Evolutionary conservation across 2,888 invertebrate genomes (phyloP).

Genomic region (Papilio protenor): DNA sequence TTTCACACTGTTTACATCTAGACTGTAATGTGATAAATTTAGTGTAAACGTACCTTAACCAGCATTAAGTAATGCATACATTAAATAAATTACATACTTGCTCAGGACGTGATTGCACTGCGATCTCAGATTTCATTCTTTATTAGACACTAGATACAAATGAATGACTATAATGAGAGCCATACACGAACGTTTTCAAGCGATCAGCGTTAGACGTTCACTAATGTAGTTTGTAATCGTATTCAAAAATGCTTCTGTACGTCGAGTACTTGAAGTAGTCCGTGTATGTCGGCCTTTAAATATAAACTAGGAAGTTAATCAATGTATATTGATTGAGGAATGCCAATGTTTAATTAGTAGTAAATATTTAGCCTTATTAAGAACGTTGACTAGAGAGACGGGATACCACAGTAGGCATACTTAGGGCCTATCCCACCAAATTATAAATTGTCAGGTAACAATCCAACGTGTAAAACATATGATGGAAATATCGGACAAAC

Average conservation of each 20-base stretch:
- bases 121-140: constrained; percentile 55
- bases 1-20: neutral
- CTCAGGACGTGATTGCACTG: constrained; percentile 49
- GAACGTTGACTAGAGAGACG: neutral
- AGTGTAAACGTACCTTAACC: constrained; percentile 12
- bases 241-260: neutral
- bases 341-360: neutral
- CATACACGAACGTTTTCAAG: neutral
- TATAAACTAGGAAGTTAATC: constrained; percentile 8
- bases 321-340: neutral
- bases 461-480: too few relatives aligned
- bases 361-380: neutral
- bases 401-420: neutral
- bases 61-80: constrained; percentile 46
- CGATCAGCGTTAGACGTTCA: neutral
- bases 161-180: constrained; percentile 13
- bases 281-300: neutral
- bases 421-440: too few relatives aligned
- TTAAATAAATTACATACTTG: constrained; percentile 52
- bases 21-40: neutral
- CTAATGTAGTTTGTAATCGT: neutral
- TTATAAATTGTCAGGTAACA: too few relatives aligned
- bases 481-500: too few relatives aligned
- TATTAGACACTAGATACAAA: constrained; percentile 14
- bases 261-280: neutral